A percentile compares a stretch with the other conserved stretches of the same genome.
These are phyloP conservation scores for Cryptoprocta ferox DNA, from an alignment of 2,797 vertebrate genomes.

Conservation along the genomic window DNA sequence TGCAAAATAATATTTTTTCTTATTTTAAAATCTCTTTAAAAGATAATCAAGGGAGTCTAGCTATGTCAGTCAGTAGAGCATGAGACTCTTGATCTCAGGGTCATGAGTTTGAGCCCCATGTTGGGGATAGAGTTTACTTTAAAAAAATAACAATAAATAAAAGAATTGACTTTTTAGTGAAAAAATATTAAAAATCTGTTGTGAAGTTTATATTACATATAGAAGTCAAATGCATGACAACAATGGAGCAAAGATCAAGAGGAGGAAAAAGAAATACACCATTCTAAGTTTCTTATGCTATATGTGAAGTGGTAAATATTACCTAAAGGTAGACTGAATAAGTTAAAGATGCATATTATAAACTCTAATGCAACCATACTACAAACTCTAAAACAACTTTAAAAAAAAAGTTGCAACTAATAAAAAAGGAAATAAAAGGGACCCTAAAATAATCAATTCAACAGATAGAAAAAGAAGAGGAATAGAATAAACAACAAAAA, in stretches of 20 bases:
- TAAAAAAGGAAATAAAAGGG: conserved; percentile 43
- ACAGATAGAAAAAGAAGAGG: neutral
- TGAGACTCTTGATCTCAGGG: neutral
- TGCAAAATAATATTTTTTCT: neutral
- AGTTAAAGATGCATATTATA: neutral
- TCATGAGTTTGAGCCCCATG: neutral
- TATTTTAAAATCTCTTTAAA: conserved; percentile 50
- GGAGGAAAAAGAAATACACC: neutral
- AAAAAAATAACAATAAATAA: neutral
- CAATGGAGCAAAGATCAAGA: neutral
- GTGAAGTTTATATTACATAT: neutral
- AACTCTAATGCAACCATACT: neutral
- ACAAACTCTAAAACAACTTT: neutral
- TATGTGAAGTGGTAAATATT: neutral
- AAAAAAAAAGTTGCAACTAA: neutral
- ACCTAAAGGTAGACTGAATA: neutral
- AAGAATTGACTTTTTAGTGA: conserved; percentile 22
- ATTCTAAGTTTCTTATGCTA: neutral
- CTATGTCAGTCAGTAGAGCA: neutral
- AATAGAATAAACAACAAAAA: neutral
- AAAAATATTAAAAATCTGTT: conserved; percentile 18
- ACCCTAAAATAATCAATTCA: neutral
- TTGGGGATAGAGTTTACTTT: neutral
- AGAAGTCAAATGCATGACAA: neutral
- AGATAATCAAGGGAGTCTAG: neutral